Conservation (phyloP, 2,888 invertebrate genomes). For the Erpobdella octoculata region DNA sequence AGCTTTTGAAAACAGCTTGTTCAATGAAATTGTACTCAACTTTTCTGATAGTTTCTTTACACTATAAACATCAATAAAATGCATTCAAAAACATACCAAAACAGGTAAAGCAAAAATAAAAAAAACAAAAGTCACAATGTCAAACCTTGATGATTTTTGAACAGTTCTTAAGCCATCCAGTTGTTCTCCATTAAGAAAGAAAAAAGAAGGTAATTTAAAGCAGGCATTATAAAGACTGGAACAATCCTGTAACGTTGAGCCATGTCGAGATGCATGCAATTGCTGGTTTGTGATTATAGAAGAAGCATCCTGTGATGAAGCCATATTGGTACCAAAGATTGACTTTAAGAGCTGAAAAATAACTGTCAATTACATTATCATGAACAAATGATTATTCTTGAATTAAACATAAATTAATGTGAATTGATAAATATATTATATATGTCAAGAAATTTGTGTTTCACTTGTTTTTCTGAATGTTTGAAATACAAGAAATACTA, state of each 20-base stretch:
- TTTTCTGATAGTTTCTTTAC: neutral
- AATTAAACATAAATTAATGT: no score
- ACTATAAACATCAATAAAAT: neutral
- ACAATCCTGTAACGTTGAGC: neutral
- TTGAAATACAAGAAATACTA: no score
- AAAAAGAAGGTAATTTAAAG: neutral
- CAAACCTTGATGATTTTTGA: no score
- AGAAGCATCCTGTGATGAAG: neutral
- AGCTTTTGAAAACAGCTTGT: neutral
- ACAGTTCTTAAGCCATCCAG: neutral
- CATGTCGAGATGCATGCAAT: neutral
- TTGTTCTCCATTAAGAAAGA: neutral
- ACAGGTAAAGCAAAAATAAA: no score
- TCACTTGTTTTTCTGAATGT: no score
- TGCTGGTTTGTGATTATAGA: neutral
- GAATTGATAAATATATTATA: no score
- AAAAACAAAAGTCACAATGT: no score
- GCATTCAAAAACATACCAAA: neutral
- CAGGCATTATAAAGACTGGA: neutral
- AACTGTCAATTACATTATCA: neutral
- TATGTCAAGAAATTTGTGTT: no score
- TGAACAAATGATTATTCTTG: no score
- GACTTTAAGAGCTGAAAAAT: neutral
- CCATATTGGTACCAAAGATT: constrained; percentile 3
- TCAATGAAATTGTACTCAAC: neutral